Evolutionary conservation across 2,113 vertebrate genomes (phyloP).

Genomic region (Plecotus auritus): DNA sequence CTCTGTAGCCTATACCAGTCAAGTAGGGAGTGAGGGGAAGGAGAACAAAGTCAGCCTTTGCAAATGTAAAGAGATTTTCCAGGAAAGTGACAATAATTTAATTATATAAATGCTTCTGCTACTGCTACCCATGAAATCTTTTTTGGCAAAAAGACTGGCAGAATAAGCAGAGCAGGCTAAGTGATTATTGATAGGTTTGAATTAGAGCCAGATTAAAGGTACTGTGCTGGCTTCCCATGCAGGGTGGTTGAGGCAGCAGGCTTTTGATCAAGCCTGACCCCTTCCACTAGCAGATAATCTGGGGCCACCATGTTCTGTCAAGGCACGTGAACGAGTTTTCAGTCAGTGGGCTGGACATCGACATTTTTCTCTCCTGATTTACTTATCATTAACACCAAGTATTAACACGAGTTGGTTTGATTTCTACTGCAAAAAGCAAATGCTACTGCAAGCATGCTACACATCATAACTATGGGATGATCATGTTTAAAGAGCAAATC

Average conservation of each 20-base stretch:
- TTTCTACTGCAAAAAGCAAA: slow-evolving; percentile 71
- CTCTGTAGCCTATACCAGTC: background rate
- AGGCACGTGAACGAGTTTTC: slow-evolving; percentile 77
- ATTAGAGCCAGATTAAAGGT: slow-evolving; percentile 62
- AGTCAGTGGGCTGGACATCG: slow-evolving; percentile 59
- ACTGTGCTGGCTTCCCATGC: background rate
- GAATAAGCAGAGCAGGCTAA: slow-evolving; percentile 66
- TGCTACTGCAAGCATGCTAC: slow-evolving; percentile 62
- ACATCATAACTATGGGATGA: slow-evolving; percentile 68
- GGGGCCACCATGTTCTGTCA: slow-evolving; percentile 72
- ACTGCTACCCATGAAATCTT: slow-evolving; percentile 72
- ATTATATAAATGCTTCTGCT: slow-evolving; percentile 72
- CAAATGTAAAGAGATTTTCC: slow-evolving; percentile 75
- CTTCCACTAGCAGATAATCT: slow-evolving; percentile 60
- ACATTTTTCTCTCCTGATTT: slow-evolving; percentile 66
- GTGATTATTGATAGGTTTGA: slow-evolving; percentile 66
- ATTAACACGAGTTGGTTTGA: slow-evolving; percentile 73
- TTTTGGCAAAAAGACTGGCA: slow-evolving; percentile 67
- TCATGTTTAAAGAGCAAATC: slow-evolving; percentile 73
- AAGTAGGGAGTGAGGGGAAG: background rate
- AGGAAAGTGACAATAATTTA: slow-evolving; percentile 73
- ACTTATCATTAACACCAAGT: slow-evolving; percentile 76
- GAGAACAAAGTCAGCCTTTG: slow-evolving; percentile 59
- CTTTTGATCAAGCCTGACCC: slow-evolving; percentile 54
- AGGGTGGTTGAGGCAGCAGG: slow-evolving; percentile 14